Base-by-base conservation (phyloP, 2,888 invertebrate species). In the Listrodromus nycthemerus region DNA sequence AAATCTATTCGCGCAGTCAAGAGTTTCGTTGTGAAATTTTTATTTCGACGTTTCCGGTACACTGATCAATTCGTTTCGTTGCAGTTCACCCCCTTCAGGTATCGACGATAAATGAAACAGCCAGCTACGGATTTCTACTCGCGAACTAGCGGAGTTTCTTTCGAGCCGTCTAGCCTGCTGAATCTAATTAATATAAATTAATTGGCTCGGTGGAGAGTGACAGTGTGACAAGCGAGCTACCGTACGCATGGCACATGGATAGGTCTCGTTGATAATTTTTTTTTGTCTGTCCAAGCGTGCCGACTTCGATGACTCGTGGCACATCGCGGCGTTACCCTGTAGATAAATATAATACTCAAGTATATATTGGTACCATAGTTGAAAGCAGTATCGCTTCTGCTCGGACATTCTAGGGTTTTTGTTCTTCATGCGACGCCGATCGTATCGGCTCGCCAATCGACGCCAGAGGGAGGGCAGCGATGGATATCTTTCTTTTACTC, bases 111-210 rank as follows among this genome's bases (percentile, higher is more conserved):
- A 67, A 76, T 52, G 27, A n/a, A 67, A 76, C 55, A 27, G 19
- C 52, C 41, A 52, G 27, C 45, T 19, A 7, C 52, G 37, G 5
- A 69, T 50, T 69, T 69, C 50, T 52, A 37, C 50, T 75, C 19
- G 66, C 55, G 58, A 67, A 27, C 52, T 76, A 30, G 48, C 37
- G 33, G 37, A 70, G 58, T 61, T 50, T 27, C 69, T 33, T 48
- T 30, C 21, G 24, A 33, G 61, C 45, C 27, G 58, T 61, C 30
- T 48, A 48, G 69, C 48, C 16, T 41, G 52, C 55, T 41, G 52
- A 63, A 79, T n/a, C 78, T 71, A 79, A 79, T 79, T 79, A 79
- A 79, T 58, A 71, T 70, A 71, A 79, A 70, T 79, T 79, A 79
- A 79, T 79, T 79, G 63, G 65, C 37, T 24, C 30, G 71, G 78